phyloP scores from a whole-genome alignment of 2,888 invertebrate species.

The Limnephilus rhombicus region DNA sequence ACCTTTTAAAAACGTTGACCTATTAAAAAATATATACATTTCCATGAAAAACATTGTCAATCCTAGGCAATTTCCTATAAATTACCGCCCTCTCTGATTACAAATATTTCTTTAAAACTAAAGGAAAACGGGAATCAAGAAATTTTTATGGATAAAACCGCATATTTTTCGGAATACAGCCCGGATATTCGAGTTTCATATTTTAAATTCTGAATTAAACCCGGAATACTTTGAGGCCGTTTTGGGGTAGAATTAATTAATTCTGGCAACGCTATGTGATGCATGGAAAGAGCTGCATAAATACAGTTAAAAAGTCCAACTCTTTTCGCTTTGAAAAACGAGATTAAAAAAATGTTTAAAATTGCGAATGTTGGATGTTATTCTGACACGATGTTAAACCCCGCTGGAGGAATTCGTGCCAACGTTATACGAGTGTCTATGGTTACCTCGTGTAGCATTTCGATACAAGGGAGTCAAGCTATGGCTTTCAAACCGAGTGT shows the following conservation, averaged over 20 bases:
- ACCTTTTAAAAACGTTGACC: too few relatives aligned
- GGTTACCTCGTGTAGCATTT: conserved; percentile 15
- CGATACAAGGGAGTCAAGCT: conserved; percentile 42
- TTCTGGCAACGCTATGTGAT: neutral
- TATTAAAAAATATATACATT: too few relatives aligned
- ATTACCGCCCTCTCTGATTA: too few relatives aligned
- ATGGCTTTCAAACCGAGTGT: conserved; percentile 40
- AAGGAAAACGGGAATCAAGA: neutral
- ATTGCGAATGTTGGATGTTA: neutral
- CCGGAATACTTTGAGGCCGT: neutral
- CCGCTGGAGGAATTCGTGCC: neutral
- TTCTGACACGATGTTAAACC: neutral
- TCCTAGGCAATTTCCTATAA: neutral
- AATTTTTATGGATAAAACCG: neutral
- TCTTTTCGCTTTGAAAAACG: neutral
- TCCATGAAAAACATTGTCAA: neutral
- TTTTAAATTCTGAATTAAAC: neutral
- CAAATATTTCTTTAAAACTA: neutral
- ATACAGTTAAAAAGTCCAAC: neutral
- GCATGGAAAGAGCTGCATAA: neutral
- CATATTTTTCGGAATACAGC: neutral
- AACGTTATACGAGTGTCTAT: neutral
- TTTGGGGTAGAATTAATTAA: neutral
- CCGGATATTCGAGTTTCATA: neutral
- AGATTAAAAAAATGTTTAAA: neutral